Percentiles rank a stretch among this genome's conserved stretches.
phyloP scores from a whole-genome alignment of 2,888 invertebrate species.

The Lymantria monacha region DNA sequence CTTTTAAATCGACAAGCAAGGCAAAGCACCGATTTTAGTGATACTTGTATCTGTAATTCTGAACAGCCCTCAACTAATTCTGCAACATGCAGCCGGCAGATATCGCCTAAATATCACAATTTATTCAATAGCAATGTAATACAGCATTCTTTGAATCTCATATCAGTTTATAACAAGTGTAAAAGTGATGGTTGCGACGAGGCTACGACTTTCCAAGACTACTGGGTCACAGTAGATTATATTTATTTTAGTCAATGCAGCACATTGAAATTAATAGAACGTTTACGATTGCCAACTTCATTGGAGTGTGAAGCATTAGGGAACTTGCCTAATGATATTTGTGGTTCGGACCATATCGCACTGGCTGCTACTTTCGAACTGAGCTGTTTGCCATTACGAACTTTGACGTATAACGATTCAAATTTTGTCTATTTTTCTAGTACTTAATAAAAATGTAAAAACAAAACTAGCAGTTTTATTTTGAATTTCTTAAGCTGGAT shows the following conservation, averaged over 20 bases:
- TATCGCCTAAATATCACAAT: not conserved
- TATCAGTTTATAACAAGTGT: slow-evolving; percentile 85
- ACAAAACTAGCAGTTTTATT: no score
- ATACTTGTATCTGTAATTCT: slow-evolving; percentile 16
- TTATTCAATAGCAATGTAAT: slow-evolving; percentile 83
- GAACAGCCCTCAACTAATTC: not conserved
- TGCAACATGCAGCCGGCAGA: no score
- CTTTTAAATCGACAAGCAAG: slow-evolving; percentile 67
- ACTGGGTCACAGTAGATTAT: slow-evolving; percentile 93
- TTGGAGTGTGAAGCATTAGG: slow-evolving; percentile 79
- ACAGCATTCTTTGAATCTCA: slow-evolving; percentile 85
- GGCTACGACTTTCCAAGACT: slow-evolving; percentile 89
- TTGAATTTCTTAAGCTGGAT: no score
- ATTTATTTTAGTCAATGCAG: slow-evolving; percentile 87
- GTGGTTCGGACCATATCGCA: slow-evolving; percentile 92
- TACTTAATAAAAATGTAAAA: no score
- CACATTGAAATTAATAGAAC: slow-evolving; percentile 79
- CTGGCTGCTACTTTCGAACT: slow-evolving; percentile 88
- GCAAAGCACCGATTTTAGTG: slow-evolving; percentile 42
- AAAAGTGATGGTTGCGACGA: slow-evolving; percentile 69
- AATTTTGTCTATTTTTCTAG: no score
- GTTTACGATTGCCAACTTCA: slow-evolving; percentile 85
- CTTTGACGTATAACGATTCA: not conserved
- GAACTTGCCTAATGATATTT: slow-evolving; percentile 87
- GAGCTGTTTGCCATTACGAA: slow-evolving; percentile 8